Evolutionary conservation across 2,888 invertebrate genomes (phyloP).

Genomic region (Blastobasis lacticolella): DNA sequence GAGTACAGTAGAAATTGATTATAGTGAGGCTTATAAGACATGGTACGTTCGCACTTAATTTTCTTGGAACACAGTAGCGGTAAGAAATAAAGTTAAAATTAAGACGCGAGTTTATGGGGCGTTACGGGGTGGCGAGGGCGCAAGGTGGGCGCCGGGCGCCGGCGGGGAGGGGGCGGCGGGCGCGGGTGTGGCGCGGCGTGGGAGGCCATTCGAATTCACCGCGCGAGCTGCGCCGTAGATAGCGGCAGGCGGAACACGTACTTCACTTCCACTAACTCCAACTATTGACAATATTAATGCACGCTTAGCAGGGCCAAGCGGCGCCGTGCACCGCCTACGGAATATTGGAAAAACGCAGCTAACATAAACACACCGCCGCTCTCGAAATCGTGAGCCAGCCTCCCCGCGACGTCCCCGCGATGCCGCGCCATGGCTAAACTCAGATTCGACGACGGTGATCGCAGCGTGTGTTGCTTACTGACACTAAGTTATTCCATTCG

Average conservation of each 20-base stretch:
- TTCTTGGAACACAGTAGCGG: conserved; percentile 65
- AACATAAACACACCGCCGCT: too few species aligned
- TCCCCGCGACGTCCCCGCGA: not conserved
- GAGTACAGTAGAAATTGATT: conserved; percentile 5
- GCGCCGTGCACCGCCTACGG: conserved; percentile 51
- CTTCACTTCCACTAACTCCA: conserved; percentile 73
- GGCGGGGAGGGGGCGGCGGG: conserved; percentile 16
- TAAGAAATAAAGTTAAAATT: conserved; percentile 74
- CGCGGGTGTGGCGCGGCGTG: conserved; percentile 36
- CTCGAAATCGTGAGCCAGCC: not conserved
- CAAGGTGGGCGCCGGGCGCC: conserved; percentile 27
- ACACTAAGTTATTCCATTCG: conserved; percentile 67
- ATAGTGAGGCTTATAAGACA: conserved; percentile 46
- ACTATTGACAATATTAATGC: conserved; percentile 75
- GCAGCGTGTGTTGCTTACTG: conserved; percentile 34
- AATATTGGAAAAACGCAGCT: conserved; percentile 36
- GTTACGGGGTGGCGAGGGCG: conserved; percentile 59
- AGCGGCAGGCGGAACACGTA: conserved; percentile 74
- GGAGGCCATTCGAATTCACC: conserved; percentile 69
- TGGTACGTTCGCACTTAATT: conserved; percentile 71
- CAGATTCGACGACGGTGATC: conserved; percentile 8
- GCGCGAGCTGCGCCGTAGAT: conserved; percentile 69
- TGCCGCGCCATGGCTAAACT: too few species aligned
- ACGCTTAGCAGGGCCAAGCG: conserved; percentile 68
- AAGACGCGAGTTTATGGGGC: conserved; percentile 74